Base-by-base conservation (phyloP, 1,140 invertebrate genomes). In the Notospermus geniculatus region DNA sequence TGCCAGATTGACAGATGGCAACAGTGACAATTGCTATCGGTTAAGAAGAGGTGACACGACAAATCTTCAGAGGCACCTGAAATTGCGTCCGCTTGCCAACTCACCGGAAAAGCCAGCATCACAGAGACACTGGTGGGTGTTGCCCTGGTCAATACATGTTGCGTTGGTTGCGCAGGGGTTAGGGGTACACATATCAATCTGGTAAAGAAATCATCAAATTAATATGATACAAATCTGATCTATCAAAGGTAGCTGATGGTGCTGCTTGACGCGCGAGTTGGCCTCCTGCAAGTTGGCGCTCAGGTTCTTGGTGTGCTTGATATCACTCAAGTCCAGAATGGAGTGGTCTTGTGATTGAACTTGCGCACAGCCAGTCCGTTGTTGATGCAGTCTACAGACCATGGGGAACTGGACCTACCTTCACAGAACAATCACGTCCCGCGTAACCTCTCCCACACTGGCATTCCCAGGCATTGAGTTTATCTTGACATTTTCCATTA, bases 61-160 rank as follows among this genome's bases (percentile, higher is more conserved):
- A 56, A 19, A 15, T 15, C 57, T 7, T 15, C 53, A 19, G 32
- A 54, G 25, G 22, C 17, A 59, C 15, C 36, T 13, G 32, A 54
- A n/a, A 28, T 59, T n/a, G 22, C 17, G 41, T 17, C 5, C 19
- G 5, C 4, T 50, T 62, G 29, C 2, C 54, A 50, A 63, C 52
- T 45, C 57, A 73, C 67, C 67, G 28, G 54, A 59, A 23, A 63
- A 62, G 28, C 67, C 64, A 32, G 61, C 60, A 25, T 59, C 17
- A 43, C 67, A 69, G 5, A 54, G 17, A 50, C 67, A 69, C 15
- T 68, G 43, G 59, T 73, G 76, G 27, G 71, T 72, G 25, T 59
- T 36, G 13, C 27, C 55, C 1, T 36, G 11, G 27, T 25, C 17
- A n/a, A 45, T 45, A 59, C 62, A 63, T 9, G 56, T 63, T 9